phyloP scores from a whole-genome alignment of 2,797 vertebrate genomes.

The Pangasius djambal region DNA sequence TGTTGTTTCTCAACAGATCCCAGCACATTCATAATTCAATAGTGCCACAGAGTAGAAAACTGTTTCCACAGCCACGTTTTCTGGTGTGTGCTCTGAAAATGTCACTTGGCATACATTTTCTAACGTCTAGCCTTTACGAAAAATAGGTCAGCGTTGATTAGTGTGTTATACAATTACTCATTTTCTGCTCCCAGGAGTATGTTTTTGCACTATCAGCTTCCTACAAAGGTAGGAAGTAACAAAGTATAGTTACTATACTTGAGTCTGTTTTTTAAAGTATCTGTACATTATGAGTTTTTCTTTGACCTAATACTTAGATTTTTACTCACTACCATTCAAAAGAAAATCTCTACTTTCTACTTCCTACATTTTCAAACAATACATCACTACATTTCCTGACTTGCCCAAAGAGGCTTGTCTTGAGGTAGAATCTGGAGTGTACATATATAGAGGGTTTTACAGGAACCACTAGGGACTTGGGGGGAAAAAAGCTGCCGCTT shows the following conservation, averaged over 20 bases:
- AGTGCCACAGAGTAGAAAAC: background rate
- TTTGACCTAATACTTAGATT: background rate
- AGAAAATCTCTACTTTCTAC: background rate
- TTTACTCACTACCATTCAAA: background rate
- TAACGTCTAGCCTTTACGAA: constrained; percentile 31
- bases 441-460: background rate
- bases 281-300: background rate
- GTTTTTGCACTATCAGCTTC: background rate
- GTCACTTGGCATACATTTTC: constrained; percentile 33
- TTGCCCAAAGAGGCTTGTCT: background rate
- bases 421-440: background rate
- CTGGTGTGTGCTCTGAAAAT: constrained; percentile 19
- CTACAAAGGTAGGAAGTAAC: background rate
- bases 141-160: constrained; percentile 39
- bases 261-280: background rate
- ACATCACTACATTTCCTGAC: background rate
- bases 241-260: background rate
- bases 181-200: background rate
- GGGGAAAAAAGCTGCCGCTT: background rate
- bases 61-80: constrained; percentile 10
- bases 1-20: background rate
- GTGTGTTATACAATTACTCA: constrained; percentile 16
- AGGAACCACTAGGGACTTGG: background rate
- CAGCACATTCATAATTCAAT: constrained; percentile 13
- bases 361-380: background rate